phyloP scores from a whole-genome alignment of 2,797 vertebrate species.

The Danio choprae region DNA sequence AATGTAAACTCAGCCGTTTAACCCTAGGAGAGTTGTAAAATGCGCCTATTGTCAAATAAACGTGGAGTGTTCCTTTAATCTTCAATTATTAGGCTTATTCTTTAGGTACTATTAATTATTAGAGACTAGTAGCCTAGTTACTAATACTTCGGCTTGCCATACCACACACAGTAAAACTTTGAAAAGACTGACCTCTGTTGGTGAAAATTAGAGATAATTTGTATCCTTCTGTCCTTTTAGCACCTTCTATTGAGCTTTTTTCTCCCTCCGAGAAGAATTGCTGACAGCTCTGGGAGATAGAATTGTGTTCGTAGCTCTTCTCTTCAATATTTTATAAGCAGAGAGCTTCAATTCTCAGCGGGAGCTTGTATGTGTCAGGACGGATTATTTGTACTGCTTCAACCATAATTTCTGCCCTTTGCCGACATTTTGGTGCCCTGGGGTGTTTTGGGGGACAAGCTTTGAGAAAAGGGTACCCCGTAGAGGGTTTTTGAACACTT shows the following conservation, averaged over 20 bases:
- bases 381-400: slow-evolving; percentile 7
- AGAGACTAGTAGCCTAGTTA: no score
- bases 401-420: slow-evolving; percentile 31
- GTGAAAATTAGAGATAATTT: slow-evolving; percentile 5
- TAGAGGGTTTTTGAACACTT: slow-evolving; percentile 16
- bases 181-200: slow-evolving; percentile 55
- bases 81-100: no score
- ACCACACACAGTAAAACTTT: slow-evolving; percentile 18
- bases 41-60: no score
- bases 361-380: slow-evolving; percentile 19
- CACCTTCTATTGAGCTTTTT: neutral
- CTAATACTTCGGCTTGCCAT: no score
- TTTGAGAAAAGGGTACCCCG: neutral
- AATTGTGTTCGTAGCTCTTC: slow-evolving; percentile 39
- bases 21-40: no score
- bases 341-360: slow-evolving; percentile 20
- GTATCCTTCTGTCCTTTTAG: neutral
- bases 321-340: slow-evolving; percentile 46
- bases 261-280: neutral
- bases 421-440: slow-evolving; percentile 24
- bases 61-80: no score
- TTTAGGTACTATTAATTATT: no score
- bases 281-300: slow-evolving; percentile 7
- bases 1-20: no score
- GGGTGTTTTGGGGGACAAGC: slow-evolving; percentile 26